These are phyloP conservation scores for Rhopalosiphum padi DNA, from an alignment of 1,140 invertebrate genomes.

Conservation along the genomic window DNA sequence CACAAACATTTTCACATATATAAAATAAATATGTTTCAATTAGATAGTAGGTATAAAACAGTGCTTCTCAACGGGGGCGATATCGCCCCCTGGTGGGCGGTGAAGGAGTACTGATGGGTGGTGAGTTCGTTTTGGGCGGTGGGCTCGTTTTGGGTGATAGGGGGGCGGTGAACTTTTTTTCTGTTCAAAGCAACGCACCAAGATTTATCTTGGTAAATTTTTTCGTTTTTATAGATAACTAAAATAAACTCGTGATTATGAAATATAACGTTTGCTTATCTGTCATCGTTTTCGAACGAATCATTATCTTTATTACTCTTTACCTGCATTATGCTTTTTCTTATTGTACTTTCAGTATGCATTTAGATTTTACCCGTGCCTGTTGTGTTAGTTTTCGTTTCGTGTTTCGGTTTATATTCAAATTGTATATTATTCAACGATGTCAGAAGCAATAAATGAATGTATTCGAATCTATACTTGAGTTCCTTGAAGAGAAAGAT, in stretches of 20 bases:
- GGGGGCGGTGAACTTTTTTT: no score
- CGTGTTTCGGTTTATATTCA: neutral
- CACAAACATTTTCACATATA: no score
- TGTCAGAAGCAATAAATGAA: conserved; percentile 52
- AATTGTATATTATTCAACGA: neutral
- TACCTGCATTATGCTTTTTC: neutral
- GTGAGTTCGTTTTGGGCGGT: no score
- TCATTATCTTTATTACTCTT: neutral
- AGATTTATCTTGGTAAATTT: conserved; percentile 1
- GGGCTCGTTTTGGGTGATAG: no score
- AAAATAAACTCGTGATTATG: neutral
- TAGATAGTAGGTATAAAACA: no score
- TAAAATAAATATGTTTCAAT: no score
- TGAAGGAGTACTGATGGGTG: no score
- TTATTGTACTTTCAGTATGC: conserved; percentile 6
- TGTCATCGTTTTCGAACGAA: neutral
- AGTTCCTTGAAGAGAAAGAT: conserved; percentile 61
- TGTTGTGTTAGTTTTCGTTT: neutral
- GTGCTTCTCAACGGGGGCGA: no score
- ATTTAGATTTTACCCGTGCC: neutral
- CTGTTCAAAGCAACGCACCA: neutral
- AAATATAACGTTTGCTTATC: conserved; percentile 22
- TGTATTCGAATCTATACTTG: conserved; percentile 62
- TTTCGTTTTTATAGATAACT: neutral
- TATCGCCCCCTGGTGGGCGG: no score